These are phyloP conservation scores for Halichoerus grypus DNA, from an alignment of 2,113 vertebrate genomes.

Conservation along the genomic window DNA sequence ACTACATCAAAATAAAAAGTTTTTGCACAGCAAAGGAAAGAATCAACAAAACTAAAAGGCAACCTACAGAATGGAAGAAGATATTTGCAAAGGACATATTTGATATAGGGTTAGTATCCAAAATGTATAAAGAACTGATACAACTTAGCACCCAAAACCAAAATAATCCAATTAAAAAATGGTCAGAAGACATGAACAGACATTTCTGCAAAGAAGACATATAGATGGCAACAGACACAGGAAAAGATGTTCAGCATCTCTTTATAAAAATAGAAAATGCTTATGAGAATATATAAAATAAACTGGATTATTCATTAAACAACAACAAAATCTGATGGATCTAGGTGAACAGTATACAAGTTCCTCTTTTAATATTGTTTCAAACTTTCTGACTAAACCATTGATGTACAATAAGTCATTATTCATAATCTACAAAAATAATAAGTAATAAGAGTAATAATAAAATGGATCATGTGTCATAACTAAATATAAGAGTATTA, in stretches of 20 bases:
- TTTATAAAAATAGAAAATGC: neutral
- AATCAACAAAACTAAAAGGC: neutral
- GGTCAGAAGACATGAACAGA: neutral
- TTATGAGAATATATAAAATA: constrained; percentile 30
- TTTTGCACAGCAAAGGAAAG: neutral
- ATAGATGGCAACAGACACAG: neutral
- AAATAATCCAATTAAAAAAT: neutral
- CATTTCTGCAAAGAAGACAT: neutral
- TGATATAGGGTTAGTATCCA: neutral
- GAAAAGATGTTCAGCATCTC: neutral
- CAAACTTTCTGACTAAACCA: neutral
- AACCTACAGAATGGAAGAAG: neutral
- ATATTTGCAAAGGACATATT: neutral
- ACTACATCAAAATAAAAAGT: neutral
- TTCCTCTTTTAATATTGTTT: neutral
- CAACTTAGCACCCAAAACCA: neutral
- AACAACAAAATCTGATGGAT: neutral
- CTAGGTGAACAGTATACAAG: too few relatives aligned
- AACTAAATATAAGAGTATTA: neutral
- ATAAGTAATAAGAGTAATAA: neutral
- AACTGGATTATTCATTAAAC: neutral
- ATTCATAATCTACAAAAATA: neutral
- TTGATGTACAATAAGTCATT: neutral
- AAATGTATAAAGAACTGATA: neutral
- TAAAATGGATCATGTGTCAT: neutral